Evolutionary conservation across 2,113 vertebrate genomes (phyloP).

Genomic region (Atrichornis clamosus): DNA sequence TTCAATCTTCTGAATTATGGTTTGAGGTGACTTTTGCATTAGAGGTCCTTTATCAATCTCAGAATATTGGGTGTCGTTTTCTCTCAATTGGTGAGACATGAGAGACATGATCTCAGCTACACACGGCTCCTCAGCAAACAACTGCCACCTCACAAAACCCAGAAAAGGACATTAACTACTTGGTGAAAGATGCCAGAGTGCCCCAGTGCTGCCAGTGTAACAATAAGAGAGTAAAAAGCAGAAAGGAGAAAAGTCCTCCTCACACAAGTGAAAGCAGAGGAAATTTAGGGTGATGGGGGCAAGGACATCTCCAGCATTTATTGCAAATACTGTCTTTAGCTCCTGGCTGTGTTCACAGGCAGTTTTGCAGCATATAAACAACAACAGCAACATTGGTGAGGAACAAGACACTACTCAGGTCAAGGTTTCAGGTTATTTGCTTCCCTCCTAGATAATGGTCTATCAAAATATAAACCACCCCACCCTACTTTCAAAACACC

Average conservation of each 20-base stretch:
- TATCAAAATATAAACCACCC: conserved; percentile 28
- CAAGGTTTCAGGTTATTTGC: not conserved
- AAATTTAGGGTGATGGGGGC: not conserved
- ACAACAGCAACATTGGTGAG: not conserved
- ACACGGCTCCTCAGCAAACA: not conserved
- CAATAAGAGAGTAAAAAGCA: not conserved
- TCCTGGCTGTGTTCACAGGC: not conserved
- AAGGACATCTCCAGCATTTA: not conserved
- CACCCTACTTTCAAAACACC: conserved; percentile 47
- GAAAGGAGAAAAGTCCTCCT: not conserved
- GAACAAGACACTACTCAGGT: not conserved
- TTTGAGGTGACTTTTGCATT: not conserved
- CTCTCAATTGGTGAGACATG: not conserved
- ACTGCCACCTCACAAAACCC: not conserved
- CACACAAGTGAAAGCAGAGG: not conserved
- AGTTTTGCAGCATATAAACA: not conserved
- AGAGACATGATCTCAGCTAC: not conserved
- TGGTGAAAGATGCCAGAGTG: not conserved
- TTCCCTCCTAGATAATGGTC: conserved; percentile 13
- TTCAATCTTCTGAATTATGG: not conserved
- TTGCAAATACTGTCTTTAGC: not conserved
- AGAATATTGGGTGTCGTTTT: not conserved
- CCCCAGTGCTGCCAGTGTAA: not conserved
- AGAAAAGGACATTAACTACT: not conserved
- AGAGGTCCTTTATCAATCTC: not conserved